phyloP scores from a whole-genome alignment of 2,888 invertebrate species.

The Polietes domitor region DNA sequence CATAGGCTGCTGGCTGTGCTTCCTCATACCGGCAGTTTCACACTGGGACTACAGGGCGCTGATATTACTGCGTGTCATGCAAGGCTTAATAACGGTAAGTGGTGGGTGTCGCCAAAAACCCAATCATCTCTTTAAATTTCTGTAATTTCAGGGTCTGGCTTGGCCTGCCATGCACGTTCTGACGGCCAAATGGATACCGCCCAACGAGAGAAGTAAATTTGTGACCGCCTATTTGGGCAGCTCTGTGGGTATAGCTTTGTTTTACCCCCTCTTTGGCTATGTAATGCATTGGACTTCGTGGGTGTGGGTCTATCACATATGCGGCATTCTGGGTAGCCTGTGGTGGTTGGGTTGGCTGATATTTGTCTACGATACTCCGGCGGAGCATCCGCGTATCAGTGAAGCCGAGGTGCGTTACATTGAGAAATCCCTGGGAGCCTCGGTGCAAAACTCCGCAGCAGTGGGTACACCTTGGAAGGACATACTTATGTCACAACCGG shows the following conservation, averaged over 20 bases:
- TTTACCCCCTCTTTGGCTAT: slow-evolving; percentile 87
- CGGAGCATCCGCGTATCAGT: slow-evolving; percentile 85
- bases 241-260: slow-evolving; percentile 85
- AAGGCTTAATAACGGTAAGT: slow-evolving; percentile 87
- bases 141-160: slow-evolving; percentile 82
- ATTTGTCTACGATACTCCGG: slow-evolving; percentile 85
- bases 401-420: slow-evolving; percentile 84
- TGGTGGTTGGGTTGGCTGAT: slow-evolving; percentile 86
- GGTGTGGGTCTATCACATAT: slow-evolving; percentile 87
- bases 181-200: slow-evolving; percentile 91
- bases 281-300: slow-evolving; percentile 86
- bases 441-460: slow-evolving; percentile 77
- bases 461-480: slow-evolving; percentile 84
- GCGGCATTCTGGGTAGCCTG: slow-evolving; percentile 83
- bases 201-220: slow-evolving; percentile 88
- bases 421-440: slow-evolving; percentile 82
- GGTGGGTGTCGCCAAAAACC: no score
- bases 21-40: slow-evolving; percentile 85
- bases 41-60: slow-evolving; percentile 83
- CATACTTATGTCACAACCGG: slow-evolving; percentile 83
- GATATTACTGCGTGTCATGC: slow-evolving; percentile 84
- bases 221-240: slow-evolving; percentile 85
- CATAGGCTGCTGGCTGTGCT: slow-evolving; percentile 84
- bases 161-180: slow-evolving; percentile 91
- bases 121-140: no score